Base-by-base conservation (phyloP, 64 coral and sea anemone genomes). In the Montipora sp. region DNA sequence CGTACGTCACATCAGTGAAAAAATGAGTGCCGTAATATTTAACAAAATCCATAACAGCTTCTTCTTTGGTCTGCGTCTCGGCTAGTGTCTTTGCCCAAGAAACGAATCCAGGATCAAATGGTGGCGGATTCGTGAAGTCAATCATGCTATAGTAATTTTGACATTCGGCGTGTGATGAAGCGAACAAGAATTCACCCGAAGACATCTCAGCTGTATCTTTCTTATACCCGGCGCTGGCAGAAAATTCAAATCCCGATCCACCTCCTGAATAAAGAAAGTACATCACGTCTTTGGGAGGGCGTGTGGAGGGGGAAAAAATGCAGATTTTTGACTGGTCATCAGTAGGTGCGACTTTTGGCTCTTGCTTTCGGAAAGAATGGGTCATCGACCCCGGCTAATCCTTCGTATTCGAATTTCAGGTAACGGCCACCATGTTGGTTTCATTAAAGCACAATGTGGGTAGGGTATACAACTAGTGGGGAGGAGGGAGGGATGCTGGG, bases 11-110 rank as follows among this genome's bases (percentile, higher is more conserved):
- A 19, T 90, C 89, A 11, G 60, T 48, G 68, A 90, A 67, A 36
- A 15, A 90, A 21, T 81, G 89, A 90, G 89, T 80, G 14, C 87
- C 87, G 48, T 77, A 89, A 19, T 58, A 77, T 89, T 89, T n/a
- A 8, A 89, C 43, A 55, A 89, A 89, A 8, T 89, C 20, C 0
- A 50, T 5, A 23, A 87, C 43, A 18, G 18, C 72, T 4, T 14
- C 44, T 13, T 73, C 12, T 50, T 10, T 73, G 8, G 47, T 43
- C 3, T 45, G 8, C 8, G 78, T 3, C 21, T 12, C 16, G 0
- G 16, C 49, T 3, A 91, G 89, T 20, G 7, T 70, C 45, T 55
- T 91, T 43, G 89, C 79, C 68, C 58, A 65, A 14, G 48, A 13
- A 70, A 91, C 1, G 55, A 91, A 91, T 2, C 89, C 47, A 2